phyloP scores from a whole-genome alignment of 2,797 vertebrate genomes.

The Neomorphus geoffroyi region DNA sequence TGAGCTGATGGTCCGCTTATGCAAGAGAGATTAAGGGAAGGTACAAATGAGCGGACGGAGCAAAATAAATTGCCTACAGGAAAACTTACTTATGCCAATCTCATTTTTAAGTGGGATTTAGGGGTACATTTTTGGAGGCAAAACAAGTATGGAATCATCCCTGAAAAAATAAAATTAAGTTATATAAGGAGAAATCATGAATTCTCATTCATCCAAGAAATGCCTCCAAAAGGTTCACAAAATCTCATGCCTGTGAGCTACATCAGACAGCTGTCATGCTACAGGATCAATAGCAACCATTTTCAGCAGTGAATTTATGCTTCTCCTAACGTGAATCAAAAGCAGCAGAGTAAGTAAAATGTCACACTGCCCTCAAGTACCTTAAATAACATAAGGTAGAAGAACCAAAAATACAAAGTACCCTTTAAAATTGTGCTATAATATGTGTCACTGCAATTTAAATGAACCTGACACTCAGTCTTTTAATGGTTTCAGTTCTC shows the following conservation, averaged over 20 bases:
- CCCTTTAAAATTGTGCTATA: constrained; percentile 29
- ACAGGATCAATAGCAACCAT: constrained; percentile 27
- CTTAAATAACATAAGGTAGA: constrained; percentile 14
- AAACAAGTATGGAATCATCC: background rate
- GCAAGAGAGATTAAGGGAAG: constrained; percentile 48
- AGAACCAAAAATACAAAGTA: constrained; percentile 39
- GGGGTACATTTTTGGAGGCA: background rate
- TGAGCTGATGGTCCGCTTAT: constrained; percentile 20
- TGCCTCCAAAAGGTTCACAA: constrained; percentile 37
- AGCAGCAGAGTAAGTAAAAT: constrained; percentile 39
- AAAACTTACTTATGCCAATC: background rate
- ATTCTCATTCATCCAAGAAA: background rate
- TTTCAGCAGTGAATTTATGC: constrained; percentile 26
- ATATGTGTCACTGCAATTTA: constrained; percentile 45
- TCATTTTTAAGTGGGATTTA: constrained; percentile 40
- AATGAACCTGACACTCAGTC: constrained; percentile 36
- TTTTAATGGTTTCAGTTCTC: constrained; percentile 52
- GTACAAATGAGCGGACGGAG: background rate
- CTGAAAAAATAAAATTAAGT: constrained; percentile 20
- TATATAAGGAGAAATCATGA: background rate
- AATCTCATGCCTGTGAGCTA: constrained; percentile 42
- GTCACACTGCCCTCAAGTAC: constrained; percentile 12
- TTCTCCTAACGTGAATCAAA: constrained; percentile 14
- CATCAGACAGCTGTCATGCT: constrained; percentile 36
- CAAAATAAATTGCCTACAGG: constrained; percentile 37